Evolutionary conservation across 1,140 invertebrate species (phyloP).

Genomic region (Harpegnathos saltator): DNA sequence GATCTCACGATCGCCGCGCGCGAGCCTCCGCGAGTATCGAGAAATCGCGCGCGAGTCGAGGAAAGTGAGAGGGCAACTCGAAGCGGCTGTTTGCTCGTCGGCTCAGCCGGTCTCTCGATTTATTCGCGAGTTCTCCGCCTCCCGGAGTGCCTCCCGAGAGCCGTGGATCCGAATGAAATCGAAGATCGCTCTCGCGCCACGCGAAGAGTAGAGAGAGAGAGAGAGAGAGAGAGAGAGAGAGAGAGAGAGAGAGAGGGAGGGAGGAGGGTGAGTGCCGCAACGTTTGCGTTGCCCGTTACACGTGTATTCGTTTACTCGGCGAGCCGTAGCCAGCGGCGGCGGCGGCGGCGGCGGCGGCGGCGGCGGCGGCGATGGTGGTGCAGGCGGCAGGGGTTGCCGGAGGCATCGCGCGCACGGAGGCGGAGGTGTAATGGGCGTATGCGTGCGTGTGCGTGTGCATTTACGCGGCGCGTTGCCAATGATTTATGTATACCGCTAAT

Average conservation of each 20-base stretch:
- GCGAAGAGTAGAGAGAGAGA: neutral
- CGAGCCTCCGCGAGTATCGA: too few species aligned
- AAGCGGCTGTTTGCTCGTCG: too few species aligned
- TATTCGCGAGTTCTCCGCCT: neutral
- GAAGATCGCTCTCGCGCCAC: conserved; percentile 15
- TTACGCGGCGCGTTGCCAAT: conserved; percentile 83
- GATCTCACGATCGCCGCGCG: too few species aligned
- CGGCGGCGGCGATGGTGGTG: neutral
- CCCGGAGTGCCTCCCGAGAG: neutral
- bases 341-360: too few species aligned
- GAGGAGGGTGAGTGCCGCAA: conserved; percentile 35
- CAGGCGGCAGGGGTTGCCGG: conserved; percentile 10
- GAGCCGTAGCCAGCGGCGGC: conserved; percentile 1
- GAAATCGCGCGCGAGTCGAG: too few species aligned
- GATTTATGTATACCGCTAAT: conserved; percentile 86
- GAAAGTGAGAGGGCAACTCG: too few species aligned
- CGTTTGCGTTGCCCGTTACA: conserved; percentile 49
- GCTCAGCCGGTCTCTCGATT: neutral
- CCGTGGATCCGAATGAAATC: neutral
- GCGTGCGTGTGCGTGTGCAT: conserved; percentile 75
- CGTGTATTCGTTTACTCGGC: conserved; percentile 50
- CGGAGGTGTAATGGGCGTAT: conserved; percentile 31
- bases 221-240: neutral
- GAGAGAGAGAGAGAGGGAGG: neutral
- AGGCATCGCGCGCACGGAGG: conserved; percentile 40